phyloP scores from a whole-genome alignment of 2,797 vertebrate genomes.

The Poecile montanus region DNA sequence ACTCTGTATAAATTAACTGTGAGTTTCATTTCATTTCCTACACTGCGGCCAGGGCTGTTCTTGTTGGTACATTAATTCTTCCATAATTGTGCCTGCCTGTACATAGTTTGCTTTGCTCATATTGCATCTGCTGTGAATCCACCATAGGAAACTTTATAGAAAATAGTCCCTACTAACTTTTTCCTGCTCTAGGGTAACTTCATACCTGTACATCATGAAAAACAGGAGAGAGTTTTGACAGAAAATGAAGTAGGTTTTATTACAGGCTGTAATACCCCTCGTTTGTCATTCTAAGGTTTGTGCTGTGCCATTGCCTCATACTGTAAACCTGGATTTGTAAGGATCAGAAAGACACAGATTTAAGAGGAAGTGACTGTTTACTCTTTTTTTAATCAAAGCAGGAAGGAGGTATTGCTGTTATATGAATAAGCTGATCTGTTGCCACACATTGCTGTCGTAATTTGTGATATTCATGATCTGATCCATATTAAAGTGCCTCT shows the following conservation, averaged over 20 bases:
- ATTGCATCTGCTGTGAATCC: not conserved
- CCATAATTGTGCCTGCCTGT: not conserved
- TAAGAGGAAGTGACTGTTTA: conserved; percentile 4
- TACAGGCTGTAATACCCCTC: not conserved
- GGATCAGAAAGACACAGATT: not conserved
- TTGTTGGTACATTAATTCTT: not conserved
- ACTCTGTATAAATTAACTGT: not conserved
- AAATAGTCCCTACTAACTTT: not conserved
- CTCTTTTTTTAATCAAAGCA: not conserved
- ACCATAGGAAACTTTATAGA: not conserved
- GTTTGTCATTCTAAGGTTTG: not conserved
- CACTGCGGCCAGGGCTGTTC: not conserved
- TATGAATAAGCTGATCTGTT: not conserved
- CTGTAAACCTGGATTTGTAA: not conserved
- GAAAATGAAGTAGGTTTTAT: not conserved
- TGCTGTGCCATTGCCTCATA: not conserved
- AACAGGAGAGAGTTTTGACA: not conserved
- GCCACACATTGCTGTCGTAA: not conserved
- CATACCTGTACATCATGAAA: not conserved
- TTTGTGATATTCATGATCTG: conserved; percentile 24
- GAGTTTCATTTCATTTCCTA: not conserved
- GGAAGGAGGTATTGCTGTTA: not conserved
- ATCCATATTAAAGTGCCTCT: conserved; percentile 29
- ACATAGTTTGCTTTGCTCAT: not conserved
- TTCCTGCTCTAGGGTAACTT: not conserved